Conservation (phyloP, 1,140 invertebrate genomes). For the Sarcophaga peregrina region DNA sequence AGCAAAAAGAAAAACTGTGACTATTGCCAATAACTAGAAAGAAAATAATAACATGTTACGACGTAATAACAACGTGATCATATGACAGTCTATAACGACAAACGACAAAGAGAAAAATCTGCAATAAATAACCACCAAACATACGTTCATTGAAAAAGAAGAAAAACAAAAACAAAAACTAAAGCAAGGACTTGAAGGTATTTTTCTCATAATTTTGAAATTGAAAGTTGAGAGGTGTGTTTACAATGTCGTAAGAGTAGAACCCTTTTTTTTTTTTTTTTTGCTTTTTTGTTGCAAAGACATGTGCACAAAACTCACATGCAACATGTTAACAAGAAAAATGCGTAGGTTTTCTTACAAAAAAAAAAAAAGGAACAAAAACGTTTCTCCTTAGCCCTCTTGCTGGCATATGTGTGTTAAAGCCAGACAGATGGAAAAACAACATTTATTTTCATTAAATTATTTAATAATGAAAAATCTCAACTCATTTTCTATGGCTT, state of each 20-base stretch:
- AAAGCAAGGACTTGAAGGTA: not conserved
- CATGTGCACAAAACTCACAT: not conserved
- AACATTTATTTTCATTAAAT: slow-evolving; percentile 17
- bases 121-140: no score
- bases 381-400: no score
- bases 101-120: no score
- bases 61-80: slow-evolving; percentile 1
- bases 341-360: not conserved
- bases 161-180: not conserved
- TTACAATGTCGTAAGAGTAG: not conserved
- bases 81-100: not conserved
- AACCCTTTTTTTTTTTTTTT: not conserved
- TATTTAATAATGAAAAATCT: not conserved
- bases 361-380: no score
- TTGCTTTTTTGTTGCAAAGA: not conserved
- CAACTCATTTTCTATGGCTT: not conserved
- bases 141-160: not conserved
- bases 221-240: slow-evolving; percentile 26
- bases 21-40: no score
- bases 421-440: not conserved
- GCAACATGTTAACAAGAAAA: not conserved
- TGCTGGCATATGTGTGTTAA: not conserved
- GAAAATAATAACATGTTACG: not conserved
- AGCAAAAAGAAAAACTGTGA: not conserved
- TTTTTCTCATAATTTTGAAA: slow-evolving; percentile 15